Evolutionary conservation across 2,888 invertebrate species (phyloP).

Genomic region (Cantharis lateralis): DNA sequence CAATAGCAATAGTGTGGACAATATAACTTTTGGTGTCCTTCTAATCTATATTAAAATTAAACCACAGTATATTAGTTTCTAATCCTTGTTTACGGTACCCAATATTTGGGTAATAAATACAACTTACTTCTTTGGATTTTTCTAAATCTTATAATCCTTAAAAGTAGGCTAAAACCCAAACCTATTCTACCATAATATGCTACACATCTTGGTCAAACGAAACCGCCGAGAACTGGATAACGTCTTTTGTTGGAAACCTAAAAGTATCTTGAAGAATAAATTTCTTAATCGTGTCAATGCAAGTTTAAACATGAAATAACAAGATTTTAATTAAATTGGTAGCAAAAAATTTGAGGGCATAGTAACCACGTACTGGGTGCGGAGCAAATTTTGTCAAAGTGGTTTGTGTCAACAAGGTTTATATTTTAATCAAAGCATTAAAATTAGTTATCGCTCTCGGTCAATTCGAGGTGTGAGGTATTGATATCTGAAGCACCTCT

Average conservation of each 20-base stretch:
- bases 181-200: background rate
- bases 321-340: background rate
- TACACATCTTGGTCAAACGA: background rate
- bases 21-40: too few relatives aligned
- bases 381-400: background rate
- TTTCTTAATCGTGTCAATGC: background rate
- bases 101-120: background rate
- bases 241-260: background rate
- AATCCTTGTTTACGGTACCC: background rate
- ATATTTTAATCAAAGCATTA: background rate
- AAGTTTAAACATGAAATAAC: slow-evolving; percentile 24
- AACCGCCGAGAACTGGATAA: background rate
- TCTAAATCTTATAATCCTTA: background rate
- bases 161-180: background rate
- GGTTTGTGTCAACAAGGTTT: background rate
- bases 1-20: too few relatives aligned
- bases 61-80: too few relatives aligned
- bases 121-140: background rate
- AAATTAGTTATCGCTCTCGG: slow-evolving; percentile 34
- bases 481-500: slow-evolving; percentile 34
- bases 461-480: slow-evolving; percentile 38
- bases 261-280: background rate
- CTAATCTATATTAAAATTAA: too few relatives aligned
- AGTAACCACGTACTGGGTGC: background rate
- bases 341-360: background rate